These are phyloP conservation scores for Drosophila aldrichi DNA, from an alignment of 2,888 invertebrate species.

Conservation along the genomic window DNA sequence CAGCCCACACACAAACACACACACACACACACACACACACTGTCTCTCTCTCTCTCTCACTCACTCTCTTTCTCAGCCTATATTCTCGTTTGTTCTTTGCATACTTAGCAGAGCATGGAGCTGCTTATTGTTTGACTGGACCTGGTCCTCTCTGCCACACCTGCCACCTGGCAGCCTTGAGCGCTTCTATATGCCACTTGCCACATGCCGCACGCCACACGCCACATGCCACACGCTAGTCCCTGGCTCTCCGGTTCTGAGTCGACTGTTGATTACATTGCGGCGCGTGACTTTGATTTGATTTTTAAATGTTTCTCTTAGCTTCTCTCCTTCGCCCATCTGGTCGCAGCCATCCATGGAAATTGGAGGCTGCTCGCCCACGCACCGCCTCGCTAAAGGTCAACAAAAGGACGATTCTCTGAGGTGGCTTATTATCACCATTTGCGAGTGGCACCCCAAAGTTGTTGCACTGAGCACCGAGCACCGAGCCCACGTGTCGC, in stretches of 20 bases:
- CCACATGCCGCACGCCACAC: constrained; percentile 11
- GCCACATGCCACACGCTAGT: constrained; percentile 14
- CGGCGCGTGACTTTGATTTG: constrained; percentile 83
- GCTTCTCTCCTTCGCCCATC: constrained; percentile 9
- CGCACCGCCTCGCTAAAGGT: constrained; percentile 71
- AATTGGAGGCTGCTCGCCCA: constrained; percentile 42
- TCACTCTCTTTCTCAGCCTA: neutral
- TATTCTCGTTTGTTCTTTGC: constrained; percentile 41
- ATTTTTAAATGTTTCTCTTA: constrained; percentile 79
- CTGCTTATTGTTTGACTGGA: constrained; percentile 61
- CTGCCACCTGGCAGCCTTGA: constrained; percentile 51
- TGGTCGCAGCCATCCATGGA: constrained; percentile 7
- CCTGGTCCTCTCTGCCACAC: constrained; percentile 43
- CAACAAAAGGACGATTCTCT: constrained; percentile 79
- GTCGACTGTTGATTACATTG: constrained; percentile 68
- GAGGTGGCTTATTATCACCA: constrained; percentile 59
- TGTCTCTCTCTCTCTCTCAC: no score
- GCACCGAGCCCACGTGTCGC: constrained; percentile 69
- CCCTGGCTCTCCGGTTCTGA: neutral
- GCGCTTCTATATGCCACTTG: constrained; percentile 21
- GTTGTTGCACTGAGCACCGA: constrained; percentile 58
- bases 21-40: neutral
- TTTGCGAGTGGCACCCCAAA: constrained; percentile 23
- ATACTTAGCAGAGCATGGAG: constrained; percentile 70
- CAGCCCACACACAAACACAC: neutral